Percentiles rank a stretch among this genome's conserved stretches.
Evolutionary conservation across 2,888 invertebrate genomes (phyloP).

Genomic region (Pachydiplax longipennis): DNA sequence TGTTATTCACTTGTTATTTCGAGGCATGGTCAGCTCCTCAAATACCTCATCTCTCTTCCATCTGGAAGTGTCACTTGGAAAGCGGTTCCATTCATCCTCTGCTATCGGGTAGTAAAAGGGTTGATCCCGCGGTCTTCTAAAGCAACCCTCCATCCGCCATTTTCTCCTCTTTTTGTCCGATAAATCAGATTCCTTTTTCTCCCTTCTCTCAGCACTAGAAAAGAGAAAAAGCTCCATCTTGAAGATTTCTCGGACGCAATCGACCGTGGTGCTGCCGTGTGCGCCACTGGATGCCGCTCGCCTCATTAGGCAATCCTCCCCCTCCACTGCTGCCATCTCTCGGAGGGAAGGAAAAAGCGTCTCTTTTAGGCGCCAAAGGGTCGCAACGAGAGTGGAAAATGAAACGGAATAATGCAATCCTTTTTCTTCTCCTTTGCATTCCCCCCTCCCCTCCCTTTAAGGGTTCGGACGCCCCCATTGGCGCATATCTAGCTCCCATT

Average conservation of each 20-base stretch:
- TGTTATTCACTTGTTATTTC: background rate
- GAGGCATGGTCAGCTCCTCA: background rate
- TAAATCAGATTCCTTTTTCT: constrained; percentile 7
- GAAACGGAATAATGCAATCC: constrained; percentile 45
- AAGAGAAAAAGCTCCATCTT: constrained; percentile 17
- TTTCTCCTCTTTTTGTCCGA: background rate
- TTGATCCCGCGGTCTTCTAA: background rate
- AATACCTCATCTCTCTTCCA: background rate
- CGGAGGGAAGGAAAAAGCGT: constrained; percentile 30
- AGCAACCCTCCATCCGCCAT: background rate
- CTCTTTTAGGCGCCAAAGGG: constrained; percentile 33
- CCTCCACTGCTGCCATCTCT: constrained; percentile 23
- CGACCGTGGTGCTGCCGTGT: background rate
- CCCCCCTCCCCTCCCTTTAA: background rate
- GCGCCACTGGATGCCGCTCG: background rate
- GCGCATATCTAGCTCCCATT: background rate
- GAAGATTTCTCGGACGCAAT: constrained; percentile 28
- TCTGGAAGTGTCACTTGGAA: background rate
- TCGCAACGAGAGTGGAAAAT: constrained; percentile 28
- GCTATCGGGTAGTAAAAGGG: background rate
- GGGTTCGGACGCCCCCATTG: background rate
- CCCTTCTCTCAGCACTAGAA: background rate
- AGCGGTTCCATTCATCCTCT: background rate
- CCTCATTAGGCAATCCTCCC: constrained; percentile 37
- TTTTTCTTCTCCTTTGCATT: background rate